Evolutionary conservation across 2,888 invertebrate species (phyloP).

Genomic region (Cheilosia urbana): DNA sequence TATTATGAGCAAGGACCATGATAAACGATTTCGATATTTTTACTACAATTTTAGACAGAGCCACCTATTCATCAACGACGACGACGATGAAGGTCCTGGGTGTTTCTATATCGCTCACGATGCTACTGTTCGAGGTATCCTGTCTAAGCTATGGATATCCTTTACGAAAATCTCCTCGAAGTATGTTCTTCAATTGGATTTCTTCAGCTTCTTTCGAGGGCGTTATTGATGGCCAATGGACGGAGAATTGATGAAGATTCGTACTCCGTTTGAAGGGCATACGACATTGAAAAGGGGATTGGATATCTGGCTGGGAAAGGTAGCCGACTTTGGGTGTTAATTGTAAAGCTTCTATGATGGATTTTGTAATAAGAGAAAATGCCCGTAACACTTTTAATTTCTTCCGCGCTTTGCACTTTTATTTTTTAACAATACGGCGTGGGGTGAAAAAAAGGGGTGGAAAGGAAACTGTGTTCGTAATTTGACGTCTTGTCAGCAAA

Average conservation of each 20-base stretch:
- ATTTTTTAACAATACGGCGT: not conserved
- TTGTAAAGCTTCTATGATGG: conserved; percentile 58
- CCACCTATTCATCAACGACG: conserved; percentile 69
- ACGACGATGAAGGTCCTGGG: conserved; percentile 3
- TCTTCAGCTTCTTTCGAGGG: conserved; percentile 49
- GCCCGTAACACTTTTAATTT: conserved; percentile 55
- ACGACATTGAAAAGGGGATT: conserved; percentile 5
- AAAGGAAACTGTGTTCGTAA: conserved; percentile 41
- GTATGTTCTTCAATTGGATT: conserved; percentile 72
- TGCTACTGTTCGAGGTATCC: conserved; percentile 32
- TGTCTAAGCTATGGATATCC: conserved; percentile 59
- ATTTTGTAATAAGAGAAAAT: conserved; percentile 60
- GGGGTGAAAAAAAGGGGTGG: conserved; percentile 56
- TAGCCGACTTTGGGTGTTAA: conserved; percentile 17
- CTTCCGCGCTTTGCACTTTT: conserved; percentile 4
- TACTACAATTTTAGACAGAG: conserved; percentile 59
- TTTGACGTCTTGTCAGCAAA: conserved; percentile 72
- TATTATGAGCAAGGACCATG: conserved; percentile 76
- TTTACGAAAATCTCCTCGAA: conserved; percentile 60
- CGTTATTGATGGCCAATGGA: conserved; percentile 74
- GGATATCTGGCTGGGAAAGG: conserved; percentile 42
- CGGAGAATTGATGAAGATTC: conserved; percentile 72
- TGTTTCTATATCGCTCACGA: not conserved
- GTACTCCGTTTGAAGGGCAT: conserved; percentile 54
- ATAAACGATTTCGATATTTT: conserved; percentile 76